Evolutionary conservation across 2,888 invertebrate genomes (phyloP), one percentile per base, ranked within the genome.

Genomic region (Rhagonycha lutea): DNA sequence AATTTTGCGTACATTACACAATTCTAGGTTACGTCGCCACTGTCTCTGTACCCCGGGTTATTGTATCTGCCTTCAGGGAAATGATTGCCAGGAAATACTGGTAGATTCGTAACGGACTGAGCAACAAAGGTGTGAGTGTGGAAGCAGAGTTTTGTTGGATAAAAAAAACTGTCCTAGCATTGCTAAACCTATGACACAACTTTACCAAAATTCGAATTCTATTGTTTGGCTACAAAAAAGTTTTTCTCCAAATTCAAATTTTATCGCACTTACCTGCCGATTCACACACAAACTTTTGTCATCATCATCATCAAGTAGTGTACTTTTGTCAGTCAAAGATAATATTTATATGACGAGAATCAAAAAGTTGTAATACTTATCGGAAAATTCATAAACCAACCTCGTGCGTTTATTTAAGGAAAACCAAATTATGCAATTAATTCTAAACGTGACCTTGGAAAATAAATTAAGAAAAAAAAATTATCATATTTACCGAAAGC

Each of bases 311-410:
- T 47, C 47, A 47, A 47, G 47, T 47, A 47, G 47, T n/a, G 47
- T 47, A 47, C 47, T 47, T 47, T 47, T 47, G 47, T 47, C n/a
- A 47, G 47, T 47, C 47, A 47, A n/a, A 47, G 47, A 47, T 47
- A 47, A 47, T 65, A 65, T 65, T 65, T 65, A 65, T 24, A 65
- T 26, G 63, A 65, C 26, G 47, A 65, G 63, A 65, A 65, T 65
- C 63, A 65, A 65, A 65, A 65, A 65, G 23, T 65, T 65, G 26
- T 65, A n/a, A 65, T 65, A 65, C 63, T 65, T 65, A 65, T 65
- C 63, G 26, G 23, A n/a, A 18, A 65, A 65, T 24, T 26, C 26
- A 65, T 26, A 24, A 65, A 65, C 63, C 24, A 23, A 24, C 63
- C 26, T 65, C 63, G 24, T 47, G 47, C 11, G 63, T 65, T 65